Conservation (phyloP, 2,113 vertebrate species). For the Rafetus swinhoei region DNA sequence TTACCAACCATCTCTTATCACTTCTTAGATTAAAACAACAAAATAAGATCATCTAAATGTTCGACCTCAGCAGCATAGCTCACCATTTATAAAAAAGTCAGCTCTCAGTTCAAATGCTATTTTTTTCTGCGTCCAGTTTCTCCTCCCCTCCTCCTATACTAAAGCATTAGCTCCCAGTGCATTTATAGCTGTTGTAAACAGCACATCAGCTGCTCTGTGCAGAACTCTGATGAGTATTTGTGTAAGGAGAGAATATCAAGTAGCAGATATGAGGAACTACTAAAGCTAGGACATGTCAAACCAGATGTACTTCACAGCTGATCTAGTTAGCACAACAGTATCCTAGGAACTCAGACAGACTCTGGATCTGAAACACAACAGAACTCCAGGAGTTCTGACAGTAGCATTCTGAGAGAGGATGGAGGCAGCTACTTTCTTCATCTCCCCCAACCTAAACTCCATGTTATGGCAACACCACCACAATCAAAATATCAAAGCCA, state of each 20-base stretch:
- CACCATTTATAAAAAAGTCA: not conserved
- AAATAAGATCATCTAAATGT: not conserved
- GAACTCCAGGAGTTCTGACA: not conserved
- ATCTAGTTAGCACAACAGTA: not conserved
- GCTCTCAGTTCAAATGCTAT: not conserved
- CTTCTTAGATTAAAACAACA: not conserved
- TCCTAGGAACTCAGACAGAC: not conserved
- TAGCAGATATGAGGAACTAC: not conserved
- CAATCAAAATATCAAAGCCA: not conserved
- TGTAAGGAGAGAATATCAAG: rapidly evolving
- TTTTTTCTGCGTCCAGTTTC: not conserved
- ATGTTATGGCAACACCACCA: not conserved
- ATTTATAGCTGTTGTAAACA: not conserved
- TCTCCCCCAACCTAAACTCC: not conserved
- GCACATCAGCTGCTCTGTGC: not conserved
- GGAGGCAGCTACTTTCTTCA: not conserved
- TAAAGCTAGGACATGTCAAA: not conserved
- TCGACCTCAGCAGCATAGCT: not conserved
- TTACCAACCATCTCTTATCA: not conserved
- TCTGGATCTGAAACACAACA: not conserved
- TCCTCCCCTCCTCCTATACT: rapidly evolving
- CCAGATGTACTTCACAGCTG: not conserved
- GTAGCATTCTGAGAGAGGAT: not conserved
- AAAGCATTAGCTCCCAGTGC: not conserved
- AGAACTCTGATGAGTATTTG: not conserved